phyloP scores from a whole-genome alignment of 2,113 vertebrate genomes.

The Merops nubicus region DNA sequence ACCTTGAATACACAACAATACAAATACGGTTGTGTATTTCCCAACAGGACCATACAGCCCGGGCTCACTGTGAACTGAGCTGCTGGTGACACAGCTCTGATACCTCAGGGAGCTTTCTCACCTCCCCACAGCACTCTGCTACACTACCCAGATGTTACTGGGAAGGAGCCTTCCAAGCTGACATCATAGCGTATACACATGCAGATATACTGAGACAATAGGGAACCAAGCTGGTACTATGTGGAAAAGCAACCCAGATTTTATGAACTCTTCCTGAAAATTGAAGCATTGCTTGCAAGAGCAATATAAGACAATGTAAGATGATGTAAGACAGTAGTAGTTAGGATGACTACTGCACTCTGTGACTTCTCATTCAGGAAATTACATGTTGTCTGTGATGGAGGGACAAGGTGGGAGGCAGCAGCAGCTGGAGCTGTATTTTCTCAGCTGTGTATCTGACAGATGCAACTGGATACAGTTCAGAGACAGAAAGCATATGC shows the following conservation, averaged over 20 bases:
- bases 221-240: background rate
- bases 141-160: accelerated
- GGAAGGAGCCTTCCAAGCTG: background rate
- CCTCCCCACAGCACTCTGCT: background rate
- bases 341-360: constrained; percentile 1
- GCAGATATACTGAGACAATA: background rate
- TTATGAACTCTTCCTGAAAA: background rate
- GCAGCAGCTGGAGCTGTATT: constrained; percentile 45
- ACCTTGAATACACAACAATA: no score
- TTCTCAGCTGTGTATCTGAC: constrained; percentile 58
- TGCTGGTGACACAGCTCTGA: background rate
- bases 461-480: constrained; percentile 16
- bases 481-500: background rate
- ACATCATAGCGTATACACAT: accelerated
- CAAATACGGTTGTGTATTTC: no score
- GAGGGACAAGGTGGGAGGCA: constrained; percentile 33
- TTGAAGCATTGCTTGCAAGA: background rate
- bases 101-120: background rate
- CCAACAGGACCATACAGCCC: background rate
- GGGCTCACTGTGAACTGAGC: accelerated
- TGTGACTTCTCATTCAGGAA: constrained; percentile 40
- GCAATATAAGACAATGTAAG: no score
- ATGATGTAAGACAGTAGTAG: background rate
- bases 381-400: constrained; percentile 56
- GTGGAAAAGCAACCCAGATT: background rate